Evolutionary conservation across 2,797 vertebrate species (phyloP).

Genomic region (Dromococcyx pavoninus): DNA sequence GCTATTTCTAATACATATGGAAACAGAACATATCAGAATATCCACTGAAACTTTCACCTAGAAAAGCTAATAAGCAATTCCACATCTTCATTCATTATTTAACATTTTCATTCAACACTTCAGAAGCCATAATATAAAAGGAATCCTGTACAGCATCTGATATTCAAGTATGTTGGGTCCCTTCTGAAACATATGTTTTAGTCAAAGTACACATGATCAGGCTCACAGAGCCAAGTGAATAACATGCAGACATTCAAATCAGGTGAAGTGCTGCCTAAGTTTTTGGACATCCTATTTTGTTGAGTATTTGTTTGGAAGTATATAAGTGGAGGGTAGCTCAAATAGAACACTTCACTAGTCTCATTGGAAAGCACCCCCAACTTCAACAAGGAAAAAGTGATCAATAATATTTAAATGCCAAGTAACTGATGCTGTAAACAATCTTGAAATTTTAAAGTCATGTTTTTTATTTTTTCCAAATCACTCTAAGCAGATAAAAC

Average conservation of each 20-base stretch:
- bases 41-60: neutral
- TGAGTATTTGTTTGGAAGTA: neutral
- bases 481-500: neutral
- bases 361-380: neutral
- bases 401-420: neutral
- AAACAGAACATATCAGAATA: neutral
- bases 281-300: neutral
- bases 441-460: neutral
- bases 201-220: neutral
- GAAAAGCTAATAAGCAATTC: neutral
- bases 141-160: neutral
- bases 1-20: neutral
- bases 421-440: neutral
- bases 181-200: neutral
- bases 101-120: neutral
- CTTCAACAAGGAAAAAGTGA: neutral
- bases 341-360: neutral
- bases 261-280: neutral
- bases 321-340: neutral
- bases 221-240: neutral
- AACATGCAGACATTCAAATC: neutral
- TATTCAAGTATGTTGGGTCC: neutral
- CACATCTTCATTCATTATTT: neutral
- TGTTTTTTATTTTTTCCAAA: neutral
- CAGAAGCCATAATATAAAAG: neutral